Evolutionary conservation across 1,140 invertebrate species (phyloP).

Genomic region (Bombus balteatus): DNA sequence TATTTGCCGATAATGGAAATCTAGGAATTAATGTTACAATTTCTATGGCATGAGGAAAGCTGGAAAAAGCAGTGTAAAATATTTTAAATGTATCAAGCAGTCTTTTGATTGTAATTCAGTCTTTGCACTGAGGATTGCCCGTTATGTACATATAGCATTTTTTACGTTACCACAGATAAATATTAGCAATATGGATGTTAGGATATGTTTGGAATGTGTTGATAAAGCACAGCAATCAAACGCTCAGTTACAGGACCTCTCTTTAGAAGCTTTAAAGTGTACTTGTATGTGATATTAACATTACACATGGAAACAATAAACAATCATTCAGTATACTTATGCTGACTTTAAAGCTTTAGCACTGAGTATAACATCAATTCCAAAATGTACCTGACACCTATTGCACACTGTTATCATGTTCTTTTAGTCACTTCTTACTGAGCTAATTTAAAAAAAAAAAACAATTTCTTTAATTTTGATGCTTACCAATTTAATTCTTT

Average conservation of each 20-base stretch:
- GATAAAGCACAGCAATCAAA: conserved; percentile 44
- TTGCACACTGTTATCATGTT: conserved; percentile 54
- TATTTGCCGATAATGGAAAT: conserved; percentile 99
- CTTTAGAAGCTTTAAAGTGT: conserved; percentile 67
- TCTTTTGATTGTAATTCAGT: conserved; percentile 37
- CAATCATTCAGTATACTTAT: conserved; percentile 48
- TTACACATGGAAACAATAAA: conserved; percentile 47
- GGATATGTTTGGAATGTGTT: conserved; percentile 58
- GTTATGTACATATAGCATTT: conserved; percentile 54
- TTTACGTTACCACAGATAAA: conserved; percentile 68
- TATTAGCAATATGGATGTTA: conserved; percentile 66
- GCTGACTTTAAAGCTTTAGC: conserved; percentile 59
- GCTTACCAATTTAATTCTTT: conserved; percentile 26
- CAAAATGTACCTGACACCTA: conserved; percentile 65
- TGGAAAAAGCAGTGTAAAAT: conserved; percentile 65
- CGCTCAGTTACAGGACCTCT: conserved; percentile 45
- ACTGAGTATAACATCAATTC: conserved; percentile 57
- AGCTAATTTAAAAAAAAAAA: background rate
- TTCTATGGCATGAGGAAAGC: conserved; percentile 88
- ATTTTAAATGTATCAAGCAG: conserved; percentile 51
- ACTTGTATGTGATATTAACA: conserved; percentile 64
- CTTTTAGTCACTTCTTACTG: conserved; percentile 49
- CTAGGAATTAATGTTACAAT: conserved; percentile 99
- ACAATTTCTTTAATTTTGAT: conserved; percentile 42
- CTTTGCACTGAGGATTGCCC: conserved; percentile 39